Base-by-base conservation (phyloP, 1,140 invertebrate genomes). In the Bombyx mori region DNA sequence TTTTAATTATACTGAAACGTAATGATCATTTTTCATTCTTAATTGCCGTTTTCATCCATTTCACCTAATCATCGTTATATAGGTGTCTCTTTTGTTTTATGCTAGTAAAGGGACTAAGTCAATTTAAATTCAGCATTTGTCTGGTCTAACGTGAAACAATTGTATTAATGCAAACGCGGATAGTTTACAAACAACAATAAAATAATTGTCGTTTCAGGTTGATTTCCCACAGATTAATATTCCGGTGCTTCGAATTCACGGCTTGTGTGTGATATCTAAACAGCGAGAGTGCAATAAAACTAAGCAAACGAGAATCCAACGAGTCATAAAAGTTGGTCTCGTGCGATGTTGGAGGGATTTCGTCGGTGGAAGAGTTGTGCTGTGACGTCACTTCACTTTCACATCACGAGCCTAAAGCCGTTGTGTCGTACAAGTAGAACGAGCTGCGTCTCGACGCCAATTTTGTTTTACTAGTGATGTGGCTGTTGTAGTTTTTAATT, bases 11-110 rank as follows among this genome's bases (percentile, higher is more conserved):
- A 78, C 64, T 71, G 67, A 66, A 56, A 57, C 55, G 71, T 75
- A 81, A 82, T 80, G 75, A 82, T 86, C 82, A 86, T 86, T 86
- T 84, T 86, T 86, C 82, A 86, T 82, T 73, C 76, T 71, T 82
- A 84, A 86, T 86, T 82, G 79, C 76, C 73, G 66, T 80, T 82
- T 75, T 73, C 66, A 69, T 76, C 54, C 69, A 69, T 77, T 80
- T 68, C 76, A 75, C 61, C 71, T 82, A 81, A 84, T 81, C 75
- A 79, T 66, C 69, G 69, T 79, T 79, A 77, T 69, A 66, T 69
- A 56, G 63, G 61, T 71, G 66, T 35, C 26, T 35, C 26, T 35
- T 35, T 35, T 35, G 26, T 35, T 35, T 35, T 35, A 35, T 3
- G 26, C 26, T 35, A 35, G 26, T 35, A 35, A 35, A 18, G 12